phyloP scores from a whole-genome alignment of 2,797 vertebrate genomes.

The Tenualosa thibaudeaui region DNA sequence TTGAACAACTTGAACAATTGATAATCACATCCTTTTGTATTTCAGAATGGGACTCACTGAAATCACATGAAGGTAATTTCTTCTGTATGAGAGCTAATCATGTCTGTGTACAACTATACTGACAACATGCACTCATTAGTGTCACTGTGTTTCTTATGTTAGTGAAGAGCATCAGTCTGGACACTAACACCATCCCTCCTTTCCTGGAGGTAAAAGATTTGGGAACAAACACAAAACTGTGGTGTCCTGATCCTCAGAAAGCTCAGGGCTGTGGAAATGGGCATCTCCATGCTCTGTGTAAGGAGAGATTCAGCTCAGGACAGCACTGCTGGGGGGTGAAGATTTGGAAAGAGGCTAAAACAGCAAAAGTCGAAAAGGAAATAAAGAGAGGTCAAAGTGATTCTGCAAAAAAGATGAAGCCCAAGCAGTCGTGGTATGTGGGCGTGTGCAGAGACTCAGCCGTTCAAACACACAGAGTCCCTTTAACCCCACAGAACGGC shows the following conservation, averaged over 20 bases:
- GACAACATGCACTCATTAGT: not conserved
- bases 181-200: not conserved
- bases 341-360: not conserved
- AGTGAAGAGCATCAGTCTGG: not conserved
- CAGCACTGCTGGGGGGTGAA: not conserved
- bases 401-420: no score
- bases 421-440: not conserved
- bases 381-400: no score
- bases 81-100: not conserved
- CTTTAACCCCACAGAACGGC: not conserved
- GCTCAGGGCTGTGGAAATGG: not conserved
- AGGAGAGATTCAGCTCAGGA: constrained; percentile 1
- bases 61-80: not conserved
- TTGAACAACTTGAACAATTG: no score
- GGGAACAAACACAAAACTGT: not conserved
- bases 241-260: not conserved
- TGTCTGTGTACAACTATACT: no score
- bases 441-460: not conserved
- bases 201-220: not conserved
- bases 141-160: not conserved
- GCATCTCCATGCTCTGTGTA: not conserved
- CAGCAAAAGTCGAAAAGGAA: not conserved
- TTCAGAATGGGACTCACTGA: not conserved
- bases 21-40: not conserved
- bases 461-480: not conserved